Evolutionary conservation across 2,888 invertebrate species (phyloP).

Genomic region (Galerucella calmariensis): DNA sequence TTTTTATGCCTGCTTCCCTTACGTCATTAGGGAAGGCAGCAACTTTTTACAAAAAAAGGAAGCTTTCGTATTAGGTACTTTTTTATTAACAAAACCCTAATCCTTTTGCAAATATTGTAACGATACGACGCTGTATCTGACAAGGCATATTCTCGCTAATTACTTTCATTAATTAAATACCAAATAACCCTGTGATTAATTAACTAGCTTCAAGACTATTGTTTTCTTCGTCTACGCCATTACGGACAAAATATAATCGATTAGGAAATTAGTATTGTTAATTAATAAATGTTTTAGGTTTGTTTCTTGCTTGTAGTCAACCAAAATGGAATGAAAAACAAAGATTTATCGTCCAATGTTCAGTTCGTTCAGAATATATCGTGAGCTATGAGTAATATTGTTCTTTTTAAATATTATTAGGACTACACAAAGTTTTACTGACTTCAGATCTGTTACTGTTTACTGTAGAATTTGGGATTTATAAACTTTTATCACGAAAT

Average conservation of each 20-base stretch:
- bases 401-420: no score
- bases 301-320: neutral
- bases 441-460: no score
- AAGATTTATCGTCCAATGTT: no score
- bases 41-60: no score
- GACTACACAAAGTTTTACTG: no score
- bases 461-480: no score
- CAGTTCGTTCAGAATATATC: no score
- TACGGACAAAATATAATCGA: conserved; percentile 6
- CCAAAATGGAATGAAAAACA: neutral
- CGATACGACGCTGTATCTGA: conserved; percentile 47
- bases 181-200: conserved; percentile 53
- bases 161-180: conserved; percentile 57
- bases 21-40: no score
- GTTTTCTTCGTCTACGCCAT: conserved; percentile 26
- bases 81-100: neutral
- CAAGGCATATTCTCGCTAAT: conserved; percentile 57
- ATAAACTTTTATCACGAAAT: no score
- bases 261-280: conserved; percentile 9
- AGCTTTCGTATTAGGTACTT: no score
- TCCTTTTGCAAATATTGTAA: neutral
- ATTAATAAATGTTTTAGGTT: conserved; percentile 5
- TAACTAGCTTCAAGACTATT: conserved; percentile 41
- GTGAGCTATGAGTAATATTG: no score
- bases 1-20: no score